Conservation (phyloP, 2,113 vertebrate species). For the human (Homo sapiens) region GRCh38 chr5:92637001-92637500, state of each 20-base stretch:
- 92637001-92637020: not conserved
- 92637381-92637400: conserved; percentile 63
- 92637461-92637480: not conserved
- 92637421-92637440: not conserved
- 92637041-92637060: not conserved
- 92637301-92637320: conserved; percentile 58
- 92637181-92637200: not conserved
- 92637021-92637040: not conserved
- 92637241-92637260: not conserved
- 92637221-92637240: conserved; percentile 25
- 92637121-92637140: not conserved
- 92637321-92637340: conserved; percentile 76
- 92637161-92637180: not conserved
- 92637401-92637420: conserved; percentile 38
- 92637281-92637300: conserved; percentile 62
- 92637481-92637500: not conserved
- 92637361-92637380: conserved; percentile 40
- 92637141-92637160: not conserved
- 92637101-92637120: not conserved
- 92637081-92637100: not conserved
- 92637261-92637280: not conserved
- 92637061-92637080: not conserved
- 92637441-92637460: not conserved
- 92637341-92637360: conserved; percentile 74
- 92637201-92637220: conserved; percentile 8